Conservation (phyloP, 2,888 invertebrate species). For the Rutpela maculata region DNA sequence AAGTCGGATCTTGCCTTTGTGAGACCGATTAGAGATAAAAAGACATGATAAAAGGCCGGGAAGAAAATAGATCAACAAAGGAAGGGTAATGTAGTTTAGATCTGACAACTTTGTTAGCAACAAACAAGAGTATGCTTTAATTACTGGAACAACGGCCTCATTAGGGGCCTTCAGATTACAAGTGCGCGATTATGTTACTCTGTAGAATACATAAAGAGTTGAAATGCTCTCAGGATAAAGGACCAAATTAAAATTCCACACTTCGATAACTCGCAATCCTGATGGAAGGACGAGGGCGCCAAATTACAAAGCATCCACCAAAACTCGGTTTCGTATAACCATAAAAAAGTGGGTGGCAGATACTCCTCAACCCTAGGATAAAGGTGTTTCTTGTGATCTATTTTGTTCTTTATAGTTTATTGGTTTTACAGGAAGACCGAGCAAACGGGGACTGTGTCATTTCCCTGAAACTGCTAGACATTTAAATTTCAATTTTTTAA, state of each 20-base stretch:
- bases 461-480: too few species aligned
- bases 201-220: constrained; percentile 57
- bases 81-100: constrained; percentile 65
- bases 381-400: not conserved
- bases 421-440: not conserved
- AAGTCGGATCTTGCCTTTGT: constrained; percentile 19
- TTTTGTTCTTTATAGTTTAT: not conserved
- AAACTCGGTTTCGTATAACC: constrained; percentile 23
- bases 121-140: constrained; percentile 66
- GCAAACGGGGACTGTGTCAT: too few species aligned
- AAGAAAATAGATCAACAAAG: constrained; percentile 59
- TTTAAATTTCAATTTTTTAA: too few species aligned
- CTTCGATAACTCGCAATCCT: constrained; percentile 51
- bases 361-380: not conserved
- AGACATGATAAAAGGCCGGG: constrained; percentile 25
- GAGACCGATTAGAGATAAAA: constrained; percentile 10
- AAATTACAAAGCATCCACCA: constrained; percentile 32
- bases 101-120: constrained; percentile 67
- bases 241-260: constrained; percentile 61
- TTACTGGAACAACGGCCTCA: constrained; percentile 69
- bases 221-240: constrained; percentile 52
- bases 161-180: constrained; percentile 67
- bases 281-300: constrained; percentile 29
- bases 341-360: constrained; percentile 11
- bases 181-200: constrained; percentile 66